Evolutionary conservation across 2,113 vertebrate species (phyloP).

Genomic region (Trachemys scripta): DNA sequence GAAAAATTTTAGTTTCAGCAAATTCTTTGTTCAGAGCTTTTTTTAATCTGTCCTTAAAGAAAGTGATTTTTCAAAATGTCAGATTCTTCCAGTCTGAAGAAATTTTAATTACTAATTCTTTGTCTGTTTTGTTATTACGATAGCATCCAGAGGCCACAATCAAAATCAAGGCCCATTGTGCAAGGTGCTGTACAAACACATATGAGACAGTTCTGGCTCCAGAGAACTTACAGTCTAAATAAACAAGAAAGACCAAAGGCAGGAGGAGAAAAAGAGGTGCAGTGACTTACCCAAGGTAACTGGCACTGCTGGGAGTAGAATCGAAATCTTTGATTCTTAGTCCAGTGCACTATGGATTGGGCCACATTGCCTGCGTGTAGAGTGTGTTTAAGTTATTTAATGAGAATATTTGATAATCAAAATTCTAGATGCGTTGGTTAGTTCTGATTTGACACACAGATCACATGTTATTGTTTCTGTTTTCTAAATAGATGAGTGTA

Average conservation of each 20-base stretch:
- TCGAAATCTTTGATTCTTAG: not conserved
- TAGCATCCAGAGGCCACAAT: not conserved
- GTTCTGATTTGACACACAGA: fast-evolving
- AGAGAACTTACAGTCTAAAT: not conserved
- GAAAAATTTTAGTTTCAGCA: not conserved
- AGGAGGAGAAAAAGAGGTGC: fast-evolving
- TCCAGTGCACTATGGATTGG: fast-evolving
- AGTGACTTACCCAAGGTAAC: not conserved
- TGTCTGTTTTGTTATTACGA: not conserved
- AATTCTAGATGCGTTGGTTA: not conserved
- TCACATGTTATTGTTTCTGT: fast-evolving
- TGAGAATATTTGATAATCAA: not conserved
- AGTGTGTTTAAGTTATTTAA: fast-evolving
- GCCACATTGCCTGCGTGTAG: not conserved
- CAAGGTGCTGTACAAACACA: not conserved
- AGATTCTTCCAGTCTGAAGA: not conserved
- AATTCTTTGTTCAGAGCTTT: not conserved
- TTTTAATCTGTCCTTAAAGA: not conserved
- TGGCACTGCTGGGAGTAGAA: not conserved
- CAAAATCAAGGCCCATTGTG: not conserved
- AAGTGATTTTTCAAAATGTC: not conserved
- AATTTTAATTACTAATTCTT: not conserved
- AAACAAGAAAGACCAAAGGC: not conserved
- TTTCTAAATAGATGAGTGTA: not conserved
- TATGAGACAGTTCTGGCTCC: not conserved